phyloP scores from a whole-genome alignment of 2,113 vertebrate species.

The Aptenodytes patagonicus region DNA sequence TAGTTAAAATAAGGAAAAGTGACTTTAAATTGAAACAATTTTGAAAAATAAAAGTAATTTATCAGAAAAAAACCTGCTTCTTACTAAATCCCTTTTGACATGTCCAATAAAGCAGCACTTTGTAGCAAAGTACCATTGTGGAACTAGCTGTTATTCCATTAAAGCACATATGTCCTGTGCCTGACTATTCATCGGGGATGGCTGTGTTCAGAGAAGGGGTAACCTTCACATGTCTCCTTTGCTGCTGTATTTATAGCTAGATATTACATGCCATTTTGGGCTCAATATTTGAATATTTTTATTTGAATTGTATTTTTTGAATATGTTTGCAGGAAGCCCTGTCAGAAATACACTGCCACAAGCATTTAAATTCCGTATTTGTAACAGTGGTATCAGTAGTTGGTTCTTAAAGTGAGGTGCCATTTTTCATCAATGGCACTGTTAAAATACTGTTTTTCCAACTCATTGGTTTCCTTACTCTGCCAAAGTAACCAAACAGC shows the following conservation, averaged over 20 bases:
- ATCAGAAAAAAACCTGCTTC: background rate
- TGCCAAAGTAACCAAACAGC: background rate
- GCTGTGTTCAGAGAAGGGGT: background rate
- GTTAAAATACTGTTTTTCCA: background rate
- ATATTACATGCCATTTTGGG: background rate
- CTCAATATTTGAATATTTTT: background rate
- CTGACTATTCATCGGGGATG: fast-evolving
- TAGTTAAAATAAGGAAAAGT: background rate
- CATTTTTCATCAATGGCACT: background rate
- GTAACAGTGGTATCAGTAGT: background rate
- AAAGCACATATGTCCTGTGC: fast-evolving
- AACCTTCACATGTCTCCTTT: background rate
- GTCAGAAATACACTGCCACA: background rate
- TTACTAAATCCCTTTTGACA: background rate
- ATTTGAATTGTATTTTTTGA: too few relatives aligned
- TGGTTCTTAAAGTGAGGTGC: background rate
- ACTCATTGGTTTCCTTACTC: background rate
- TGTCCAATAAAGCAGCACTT: background rate
- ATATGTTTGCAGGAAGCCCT: background rate
- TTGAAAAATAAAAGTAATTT: constrained; percentile 54
- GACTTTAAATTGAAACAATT: constrained; percentile 5
- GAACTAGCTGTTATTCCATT: background rate
- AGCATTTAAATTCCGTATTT: background rate
- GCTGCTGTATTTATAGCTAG: background rate
- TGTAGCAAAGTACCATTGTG: background rate